A percentile compares a stretch with the other conserved stretches of the same genome.
phyloP scores from a whole-genome alignment of 2,888 invertebrate species.

The Stegana nigrithorax region DNA sequence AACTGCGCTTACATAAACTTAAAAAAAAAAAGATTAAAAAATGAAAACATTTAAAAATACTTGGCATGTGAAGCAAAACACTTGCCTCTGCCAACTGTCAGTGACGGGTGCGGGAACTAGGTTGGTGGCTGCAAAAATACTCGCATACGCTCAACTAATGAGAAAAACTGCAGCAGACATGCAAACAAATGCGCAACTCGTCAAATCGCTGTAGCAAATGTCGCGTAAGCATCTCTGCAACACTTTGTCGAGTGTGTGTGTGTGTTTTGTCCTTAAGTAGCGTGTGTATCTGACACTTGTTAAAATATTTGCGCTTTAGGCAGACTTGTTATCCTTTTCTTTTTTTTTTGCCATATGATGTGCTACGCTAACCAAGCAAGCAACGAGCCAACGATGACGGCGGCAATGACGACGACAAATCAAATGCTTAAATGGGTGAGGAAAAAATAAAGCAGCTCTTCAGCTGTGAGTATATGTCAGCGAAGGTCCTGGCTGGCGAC shows the following conservation, averaged over 20 bases:
- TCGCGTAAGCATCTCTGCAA: background rate
- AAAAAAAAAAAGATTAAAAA: too few species aligned
- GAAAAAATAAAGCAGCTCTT: slow-evolving; percentile 1
- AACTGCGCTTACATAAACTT: too few species aligned
- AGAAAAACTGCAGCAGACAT: slow-evolving; percentile 16
- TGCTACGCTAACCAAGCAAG: too few species aligned
- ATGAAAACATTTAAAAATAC: too few species aligned
- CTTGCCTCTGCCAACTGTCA: background rate
- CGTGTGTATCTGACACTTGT: slow-evolving; percentile 70
- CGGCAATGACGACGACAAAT: too few species aligned
- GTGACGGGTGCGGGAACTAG: background rate
- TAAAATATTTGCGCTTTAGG: slow-evolving; percentile 68
- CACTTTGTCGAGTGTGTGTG: background rate
- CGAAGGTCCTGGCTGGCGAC: background rate
- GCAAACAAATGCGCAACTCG: slow-evolving; percentile 9
- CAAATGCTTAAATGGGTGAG: background rate
- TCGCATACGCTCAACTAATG: background rate
- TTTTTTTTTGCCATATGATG: slow-evolving; percentile 2
- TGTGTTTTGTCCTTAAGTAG: slow-evolving; percentile 56
- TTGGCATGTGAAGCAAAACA: background rate
- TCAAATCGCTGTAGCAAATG: background rate
- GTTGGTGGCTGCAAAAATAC: too few species aligned
- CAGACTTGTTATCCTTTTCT: slow-evolving; percentile 45
- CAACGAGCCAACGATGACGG: too few species aligned
- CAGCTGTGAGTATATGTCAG: background rate